Evolutionary conservation across 2,797 vertebrate species (phyloP), one percentile per base, ranked within the genome.

Genomic region (Sparidentex hasta): DNA sequence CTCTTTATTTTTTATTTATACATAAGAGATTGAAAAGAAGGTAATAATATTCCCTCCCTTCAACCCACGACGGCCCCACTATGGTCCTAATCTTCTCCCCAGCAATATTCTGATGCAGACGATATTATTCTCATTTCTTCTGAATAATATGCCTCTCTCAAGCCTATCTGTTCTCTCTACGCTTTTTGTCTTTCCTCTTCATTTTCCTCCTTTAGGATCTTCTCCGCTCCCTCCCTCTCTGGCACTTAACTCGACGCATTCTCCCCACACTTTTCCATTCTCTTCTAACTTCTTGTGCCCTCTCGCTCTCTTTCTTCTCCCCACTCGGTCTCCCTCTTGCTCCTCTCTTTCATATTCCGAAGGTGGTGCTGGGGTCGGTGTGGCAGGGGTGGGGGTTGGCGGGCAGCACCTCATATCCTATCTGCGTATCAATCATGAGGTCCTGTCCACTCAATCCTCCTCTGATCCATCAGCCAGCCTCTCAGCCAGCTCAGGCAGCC

Each of bases 361-460:
- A 74, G 84, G 82, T 79, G 78, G 78, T 80, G 84, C 74, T n/a
- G 62, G 33, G 67, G 73, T 76, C 55, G 75, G 74, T 12, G 85
- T 87, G 91, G 88, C 78, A 63, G 46, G 83, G 85, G 78, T 65
- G 77, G 80, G 78, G 43, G 84, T 65, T 48, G 74, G 85, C 76
- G 75, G 81, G 84, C 86, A 78, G 91, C 84, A 84, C 80, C 93
- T 98, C 97, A 98, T 97, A 98, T 97, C 97, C 97, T 96, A 97
- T 98, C 96, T 97, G 90, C 81, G 95, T 98, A 99, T 99, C 98
- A 98, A 98, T 99, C 98, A 99, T 95, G 94, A 95, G 95, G 95
- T 96, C 96, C 97, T 98, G 98, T 99, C 98, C 97, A 98, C 97
- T 98, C 98, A 99, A 99, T 99, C 95, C 97, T 91, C 94, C 96